Conservation (phyloP, 2,797 vertebrate genomes). For the Bucorvus abyssinicus region DNA sequence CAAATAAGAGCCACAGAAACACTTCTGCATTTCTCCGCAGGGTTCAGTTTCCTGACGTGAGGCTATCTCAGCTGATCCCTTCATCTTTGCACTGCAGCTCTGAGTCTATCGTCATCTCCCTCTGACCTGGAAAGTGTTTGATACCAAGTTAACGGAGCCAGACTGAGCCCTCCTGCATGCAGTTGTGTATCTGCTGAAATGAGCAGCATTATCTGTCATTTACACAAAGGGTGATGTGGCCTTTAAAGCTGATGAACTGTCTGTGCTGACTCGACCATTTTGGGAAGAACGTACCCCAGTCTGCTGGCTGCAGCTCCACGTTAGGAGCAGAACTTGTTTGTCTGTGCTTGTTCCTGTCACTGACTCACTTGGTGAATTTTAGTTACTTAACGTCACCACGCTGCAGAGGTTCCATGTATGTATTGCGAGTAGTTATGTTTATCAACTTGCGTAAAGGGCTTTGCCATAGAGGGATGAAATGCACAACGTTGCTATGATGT, state of each 20-base stretch:
- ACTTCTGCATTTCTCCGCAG: not conserved
- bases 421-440: not conserved
- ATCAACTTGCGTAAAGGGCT: not conserved
- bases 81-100: not conserved
- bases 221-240: not conserved
- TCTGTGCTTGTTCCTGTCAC: slow-evolving; percentile 15
- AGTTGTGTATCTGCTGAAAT: not conserved
- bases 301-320: not conserved
- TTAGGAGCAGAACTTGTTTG: slow-evolving; percentile 15
- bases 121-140: not conserved
- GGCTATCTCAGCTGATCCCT: not conserved
- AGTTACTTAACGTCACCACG: not conserved
- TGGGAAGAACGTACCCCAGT: not conserved
- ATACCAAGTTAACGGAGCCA: not conserved
- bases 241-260: not conserved
- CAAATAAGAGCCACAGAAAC: not conserved
- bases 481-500: accelerated
- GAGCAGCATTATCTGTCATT: not conserved
- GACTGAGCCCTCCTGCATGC: not conserved
- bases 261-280: slow-evolving; percentile 1
- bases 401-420: not conserved
- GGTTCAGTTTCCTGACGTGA: not conserved
- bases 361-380: slow-evolving; percentile 28
- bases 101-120: not conserved
- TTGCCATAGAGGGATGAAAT: not conserved